Evolutionary conservation across 2,888 invertebrate genomes (phyloP).

Genomic region (Cheilosia scutellata): DNA sequence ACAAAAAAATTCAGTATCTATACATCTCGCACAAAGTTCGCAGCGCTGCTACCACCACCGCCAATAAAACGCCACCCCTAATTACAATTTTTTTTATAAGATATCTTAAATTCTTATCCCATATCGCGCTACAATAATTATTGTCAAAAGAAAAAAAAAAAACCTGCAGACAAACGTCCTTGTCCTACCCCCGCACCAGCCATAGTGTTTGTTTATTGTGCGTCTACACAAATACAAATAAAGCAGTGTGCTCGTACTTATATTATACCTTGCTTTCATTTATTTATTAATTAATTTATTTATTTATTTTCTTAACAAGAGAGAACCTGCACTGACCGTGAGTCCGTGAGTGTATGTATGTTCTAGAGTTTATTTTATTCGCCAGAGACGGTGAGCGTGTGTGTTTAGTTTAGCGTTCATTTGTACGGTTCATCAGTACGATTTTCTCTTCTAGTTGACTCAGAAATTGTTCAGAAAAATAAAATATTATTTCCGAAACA

Average conservation of each 20-base stretch:
- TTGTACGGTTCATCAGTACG: slow-evolving; percentile 50
- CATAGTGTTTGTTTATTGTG: slow-evolving; percentile 65
- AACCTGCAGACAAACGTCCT: slow-evolving; percentile 52
- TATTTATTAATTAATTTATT: slow-evolving; percentile 62
- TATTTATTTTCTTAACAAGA: slow-evolving; percentile 67
- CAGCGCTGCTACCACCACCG: slow-evolving; percentile 7
- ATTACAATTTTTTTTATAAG: slow-evolving; percentile 61
- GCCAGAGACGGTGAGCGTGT: slow-evolving; percentile 30
- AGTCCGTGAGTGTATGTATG: slow-evolving; percentile 18
- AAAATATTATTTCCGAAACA: slow-evolving; percentile 19
- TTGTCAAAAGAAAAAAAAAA: slow-evolving; percentile 35
- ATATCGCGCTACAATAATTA: slow-evolving; percentile 32
- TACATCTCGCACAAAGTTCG: slow-evolving; percentile 24
- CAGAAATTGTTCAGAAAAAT: slow-evolving; percentile 56
- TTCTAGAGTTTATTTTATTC: slow-evolving; percentile 22
- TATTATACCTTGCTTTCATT: slow-evolving; percentile 52
- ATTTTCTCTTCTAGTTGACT: slow-evolving; percentile 55
- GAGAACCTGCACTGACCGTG: slow-evolving; percentile 35
- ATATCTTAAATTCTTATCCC: slow-evolving; percentile 47
- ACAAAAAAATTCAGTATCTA: slow-evolving; percentile 32
- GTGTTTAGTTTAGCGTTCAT: slow-evolving; percentile 34
- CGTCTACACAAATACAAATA: slow-evolving; percentile 62
- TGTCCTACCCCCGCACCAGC: slow-evolving; percentile 51
- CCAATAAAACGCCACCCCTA: slow-evolving; percentile 43
- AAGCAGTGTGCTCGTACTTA: slow-evolving; percentile 31